Conservation (phyloP, 2,797 vertebrate species). For the Perodicticus potto region DNA sequence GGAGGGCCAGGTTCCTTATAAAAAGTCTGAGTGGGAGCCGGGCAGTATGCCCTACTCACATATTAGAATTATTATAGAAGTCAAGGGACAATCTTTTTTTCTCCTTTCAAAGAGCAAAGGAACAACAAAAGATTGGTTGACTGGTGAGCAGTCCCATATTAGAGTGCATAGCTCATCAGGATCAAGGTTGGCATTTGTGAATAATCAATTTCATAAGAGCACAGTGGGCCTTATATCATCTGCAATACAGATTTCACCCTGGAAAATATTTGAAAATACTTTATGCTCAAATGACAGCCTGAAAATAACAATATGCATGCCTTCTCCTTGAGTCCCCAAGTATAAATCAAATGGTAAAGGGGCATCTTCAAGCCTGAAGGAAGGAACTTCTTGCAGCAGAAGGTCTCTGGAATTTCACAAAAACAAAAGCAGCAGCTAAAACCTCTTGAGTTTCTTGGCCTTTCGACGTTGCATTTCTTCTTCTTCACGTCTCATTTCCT, state of each 20-base stretch:
- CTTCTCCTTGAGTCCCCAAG: conserved; percentile 87
- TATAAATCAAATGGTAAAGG: conserved; percentile 83
- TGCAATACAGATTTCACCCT: conserved; percentile 83
- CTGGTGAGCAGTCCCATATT: conserved; percentile 75
- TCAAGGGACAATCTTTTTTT: conserved; percentile 70
- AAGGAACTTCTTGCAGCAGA: conserved; percentile 68
- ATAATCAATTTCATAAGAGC: conserved; percentile 80
- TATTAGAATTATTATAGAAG: conserved; percentile 77
- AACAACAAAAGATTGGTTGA: conserved; percentile 77
- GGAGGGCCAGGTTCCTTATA: conserved; percentile 64
- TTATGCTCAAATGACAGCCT: conserved; percentile 85
- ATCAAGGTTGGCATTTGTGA: conserved; percentile 86
- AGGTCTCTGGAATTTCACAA: conserved; percentile 62
- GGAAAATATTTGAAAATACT: conserved; percentile 86
- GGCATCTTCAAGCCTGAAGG: conserved; percentile 74
- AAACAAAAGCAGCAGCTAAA: conserved; percentile 81
- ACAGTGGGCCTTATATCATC: conserved; percentile 78
- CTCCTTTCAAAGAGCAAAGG: conserved; percentile 75
- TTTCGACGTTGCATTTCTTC: conserved; percentile 90
- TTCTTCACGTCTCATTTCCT: conserved; percentile 93
- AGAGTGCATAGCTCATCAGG: conserved; percentile 87
- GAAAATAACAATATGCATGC: conserved; percentile 86
- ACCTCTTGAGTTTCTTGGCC: conserved; percentile 88
- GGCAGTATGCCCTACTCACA: conserved; percentile 39
- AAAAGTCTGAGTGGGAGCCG: conserved; percentile 59